Conservation (phyloP, 2,888 invertebrate genomes). For the Temnothorax rugatulus region DNA sequence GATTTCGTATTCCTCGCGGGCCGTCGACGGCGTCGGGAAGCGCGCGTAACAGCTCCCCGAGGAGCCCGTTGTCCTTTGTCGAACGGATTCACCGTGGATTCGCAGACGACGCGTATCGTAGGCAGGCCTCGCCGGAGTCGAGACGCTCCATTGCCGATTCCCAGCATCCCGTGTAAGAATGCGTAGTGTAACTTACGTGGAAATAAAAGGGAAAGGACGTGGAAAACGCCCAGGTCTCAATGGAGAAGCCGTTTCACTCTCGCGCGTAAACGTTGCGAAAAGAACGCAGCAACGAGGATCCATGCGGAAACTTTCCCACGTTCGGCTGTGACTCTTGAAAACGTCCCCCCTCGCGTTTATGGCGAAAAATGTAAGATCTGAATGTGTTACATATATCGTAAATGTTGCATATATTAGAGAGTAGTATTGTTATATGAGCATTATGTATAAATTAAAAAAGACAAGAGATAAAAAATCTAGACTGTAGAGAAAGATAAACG, state of each 20-base stretch:
- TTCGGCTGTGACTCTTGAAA: background rate
- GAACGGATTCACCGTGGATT: slow-evolving; percentile 90
- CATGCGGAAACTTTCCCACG: background rate
- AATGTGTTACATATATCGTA: background rate
- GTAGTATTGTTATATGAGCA: too few relatives aligned
- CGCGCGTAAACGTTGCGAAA: slow-evolving; percentile 16
- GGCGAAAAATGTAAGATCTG: background rate
- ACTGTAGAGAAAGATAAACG: background rate
- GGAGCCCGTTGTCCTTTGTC: slow-evolving; percentile 90
- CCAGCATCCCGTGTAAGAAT: slow-evolving; percentile 89
- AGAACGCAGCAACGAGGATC: background rate
- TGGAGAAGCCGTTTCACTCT: background rate
- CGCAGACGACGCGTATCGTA: slow-evolving; percentile 91
- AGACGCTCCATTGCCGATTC: slow-evolving; percentile 87
- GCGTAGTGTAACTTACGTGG: slow-evolving; percentile 85
- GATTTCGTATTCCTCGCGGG: slow-evolving; percentile 88
- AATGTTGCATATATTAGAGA: background rate
- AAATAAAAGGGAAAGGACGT: slow-evolving; percentile 6
- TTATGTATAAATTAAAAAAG: slow-evolving; percentile 1
- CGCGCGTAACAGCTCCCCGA: slow-evolving; percentile 92
- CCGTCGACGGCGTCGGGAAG: slow-evolving; percentile 91
- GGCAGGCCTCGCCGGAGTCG: slow-evolving; percentile 87
- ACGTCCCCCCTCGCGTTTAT: background rate
- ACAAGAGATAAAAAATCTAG: background rate
- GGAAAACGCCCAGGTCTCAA: background rate